Evolutionary conservation across 2,888 invertebrate genomes (phyloP), one percentile per base, ranked within the genome.

Genomic region (Ormyrus rosae): DNA sequence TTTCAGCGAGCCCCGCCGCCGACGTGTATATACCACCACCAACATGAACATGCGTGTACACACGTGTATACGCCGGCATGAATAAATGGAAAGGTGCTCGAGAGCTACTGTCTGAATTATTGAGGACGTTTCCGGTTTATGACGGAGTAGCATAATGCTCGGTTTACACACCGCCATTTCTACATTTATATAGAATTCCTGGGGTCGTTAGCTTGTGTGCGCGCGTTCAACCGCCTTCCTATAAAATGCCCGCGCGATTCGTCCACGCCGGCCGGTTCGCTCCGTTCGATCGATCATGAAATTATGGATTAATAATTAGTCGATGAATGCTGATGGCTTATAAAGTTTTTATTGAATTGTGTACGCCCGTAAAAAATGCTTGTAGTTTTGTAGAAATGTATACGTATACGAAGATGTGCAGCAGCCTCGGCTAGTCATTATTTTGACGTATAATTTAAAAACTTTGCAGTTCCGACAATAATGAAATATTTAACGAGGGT

Each of bases 61-160:
- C 63, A 46, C 46, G 5, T 0, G 2, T 45, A 8, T 45, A 8
- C 34, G 6, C 11, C 13, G 60, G 11, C 46, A 50, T 46, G 73
- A 53, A 55, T 64, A 73, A 55, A 73, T 64, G 75, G 51, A 51
- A 46, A 55, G 55, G 63, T 13, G 50, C 45, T 11, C 9, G 56
- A 11, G 69, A 34, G 56, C 19, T 48, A 51, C 11, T 11, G 63
- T 63, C 48, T 80, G 74, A 70, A 75, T 75, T 80, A 75, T 80
- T 65, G 69, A 75, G 70, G 70, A 80, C 75, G 64, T 60, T 74
- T 73, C 73, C 69, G 74, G 63, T 74, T 73, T 69, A 69, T 60
- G 68, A 73, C 63, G 73, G 51, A 73, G 51, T 65, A 65, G 74
- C 60, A 61, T 72, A 76, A 80, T 80, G 72, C 67, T 80, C 56